These are phyloP conservation scores for Podarcis raffonei DNA, from an alignment of 2,113 vertebrate genomes.

Conservation along the genomic window DNA sequence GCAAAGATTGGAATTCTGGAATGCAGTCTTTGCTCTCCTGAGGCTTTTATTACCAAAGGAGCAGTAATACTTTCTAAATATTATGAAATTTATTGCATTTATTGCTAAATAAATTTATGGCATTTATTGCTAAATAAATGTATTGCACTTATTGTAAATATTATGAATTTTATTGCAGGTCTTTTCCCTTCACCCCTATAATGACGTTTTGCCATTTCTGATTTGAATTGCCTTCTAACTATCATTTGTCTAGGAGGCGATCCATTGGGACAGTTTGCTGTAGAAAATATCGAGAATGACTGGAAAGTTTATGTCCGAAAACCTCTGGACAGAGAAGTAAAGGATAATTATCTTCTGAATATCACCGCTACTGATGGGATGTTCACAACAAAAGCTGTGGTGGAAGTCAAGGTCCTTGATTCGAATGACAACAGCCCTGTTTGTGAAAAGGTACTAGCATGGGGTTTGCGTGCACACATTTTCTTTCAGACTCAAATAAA, in stretches of 20 bases:
- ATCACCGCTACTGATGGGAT: slow-evolving; percentile 95
- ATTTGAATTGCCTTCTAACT: slow-evolving; percentile 42
- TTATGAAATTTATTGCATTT: background rate
- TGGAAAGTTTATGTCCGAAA: slow-evolving; percentile 98
- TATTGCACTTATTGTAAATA: no score
- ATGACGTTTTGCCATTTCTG: background rate
- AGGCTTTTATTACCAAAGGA: background rate
- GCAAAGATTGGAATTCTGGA: background rate
- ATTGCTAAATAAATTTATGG: no score
- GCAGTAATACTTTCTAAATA: background rate
- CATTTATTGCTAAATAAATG: no score
- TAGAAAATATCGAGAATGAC: slow-evolving; percentile 92
- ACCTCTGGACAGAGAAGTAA: slow-evolving; percentile 91
- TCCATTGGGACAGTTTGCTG: slow-evolving; percentile 91
- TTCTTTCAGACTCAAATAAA: background rate
- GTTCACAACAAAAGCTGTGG: slow-evolving; percentile 89
- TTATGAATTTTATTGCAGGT: background rate
- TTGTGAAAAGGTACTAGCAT: slow-evolving; percentile 89
- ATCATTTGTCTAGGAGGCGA: slow-evolving; percentile 86
- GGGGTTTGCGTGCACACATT: background rate
- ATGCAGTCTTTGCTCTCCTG: background rate
- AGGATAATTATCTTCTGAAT: slow-evolving; percentile 93
- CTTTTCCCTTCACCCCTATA: background rate
- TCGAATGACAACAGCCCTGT: slow-evolving; percentile 96
- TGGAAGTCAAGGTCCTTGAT: slow-evolving; percentile 97